Evolutionary conservation across 2,113 vertebrate genomes (phyloP).

Genomic region (Boulengeromyrus knoepffleri): DNA sequence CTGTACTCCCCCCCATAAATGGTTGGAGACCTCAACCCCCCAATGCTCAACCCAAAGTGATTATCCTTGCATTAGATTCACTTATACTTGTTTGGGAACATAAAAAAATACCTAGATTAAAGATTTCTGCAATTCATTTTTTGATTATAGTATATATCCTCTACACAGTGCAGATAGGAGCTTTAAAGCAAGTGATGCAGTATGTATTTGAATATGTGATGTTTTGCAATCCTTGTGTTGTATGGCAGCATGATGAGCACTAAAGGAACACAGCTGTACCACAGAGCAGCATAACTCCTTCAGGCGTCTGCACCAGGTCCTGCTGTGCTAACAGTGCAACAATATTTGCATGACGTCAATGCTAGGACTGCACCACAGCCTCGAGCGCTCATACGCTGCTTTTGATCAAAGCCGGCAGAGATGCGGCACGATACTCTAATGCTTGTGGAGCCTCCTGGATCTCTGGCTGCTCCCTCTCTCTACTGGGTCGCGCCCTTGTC

Average conservation of each 20-base stretch:
- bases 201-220: neutral
- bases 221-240: neutral
- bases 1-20: too few species aligned
- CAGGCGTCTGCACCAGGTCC: neutral
- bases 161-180: neutral
- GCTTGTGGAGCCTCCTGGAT: neutral
- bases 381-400: neutral
- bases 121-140: neutral
- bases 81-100: neutral
- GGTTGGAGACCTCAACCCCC: too few species aligned
- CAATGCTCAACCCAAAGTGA: too few species aligned
- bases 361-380: neutral
- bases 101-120: neutral
- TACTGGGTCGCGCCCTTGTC: too few species aligned
- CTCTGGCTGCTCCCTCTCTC: neutral
- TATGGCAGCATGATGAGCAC: neutral
- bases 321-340: neutral
- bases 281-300: neutral
- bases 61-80: neutral
- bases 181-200: neutral
- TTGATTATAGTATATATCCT: neutral
- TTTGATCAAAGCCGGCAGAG: neutral
- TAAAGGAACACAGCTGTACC: neutral
- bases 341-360: neutral
- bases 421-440: neutral